Conservation (phyloP, 1,140 invertebrate species). For the Acromyrmex heyeri region DNA sequence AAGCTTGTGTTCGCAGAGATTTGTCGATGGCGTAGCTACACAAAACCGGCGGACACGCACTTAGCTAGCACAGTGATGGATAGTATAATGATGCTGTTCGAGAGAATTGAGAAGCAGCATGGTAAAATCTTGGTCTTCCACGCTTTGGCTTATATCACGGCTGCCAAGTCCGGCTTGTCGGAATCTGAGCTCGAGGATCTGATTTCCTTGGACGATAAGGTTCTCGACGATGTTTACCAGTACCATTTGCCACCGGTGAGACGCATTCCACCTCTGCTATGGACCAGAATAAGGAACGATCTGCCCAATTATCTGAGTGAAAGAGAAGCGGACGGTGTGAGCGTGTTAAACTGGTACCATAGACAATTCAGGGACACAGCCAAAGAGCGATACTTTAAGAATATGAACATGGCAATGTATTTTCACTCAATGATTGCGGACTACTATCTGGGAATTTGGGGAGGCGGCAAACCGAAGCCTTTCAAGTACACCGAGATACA, state of each 20-base stretch:
- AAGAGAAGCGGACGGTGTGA: constrained; percentile 98
- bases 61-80: constrained; percentile 98
- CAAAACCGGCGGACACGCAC: constrained; percentile 96
- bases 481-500: constrained; percentile 99
- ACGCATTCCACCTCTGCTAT: constrained; percentile 97
- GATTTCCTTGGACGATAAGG: constrained; percentile 97
- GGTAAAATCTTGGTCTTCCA: constrained; percentile 97
- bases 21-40: constrained; percentile 98
- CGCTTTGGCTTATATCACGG: constrained; percentile 97
- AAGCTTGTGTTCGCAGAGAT: constrained; percentile 99
- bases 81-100: constrained; percentile 98
- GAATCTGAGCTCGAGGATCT: constrained; percentile 98
- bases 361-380: constrained; percentile 98
- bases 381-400: constrained; percentile 98
- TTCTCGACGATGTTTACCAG: constrained; percentile 99
- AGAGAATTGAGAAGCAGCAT: constrained; percentile 97
- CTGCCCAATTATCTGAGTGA: constrained; percentile 98
- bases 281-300: constrained; percentile 98
- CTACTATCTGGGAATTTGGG: constrained; percentile 98
- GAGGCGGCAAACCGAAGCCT: constrained; percentile 96
- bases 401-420: constrained; percentile 98
- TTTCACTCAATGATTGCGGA: constrained; percentile 99
- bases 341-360: constrained; percentile 99
- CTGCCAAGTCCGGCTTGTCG: constrained; percentile 96
- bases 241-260: constrained; percentile 98